These are phyloP conservation scores for Pseudomyrmex sp. DNA, from an alignment of 1,140 invertebrate genomes.

Conservation along the genomic window DNA sequence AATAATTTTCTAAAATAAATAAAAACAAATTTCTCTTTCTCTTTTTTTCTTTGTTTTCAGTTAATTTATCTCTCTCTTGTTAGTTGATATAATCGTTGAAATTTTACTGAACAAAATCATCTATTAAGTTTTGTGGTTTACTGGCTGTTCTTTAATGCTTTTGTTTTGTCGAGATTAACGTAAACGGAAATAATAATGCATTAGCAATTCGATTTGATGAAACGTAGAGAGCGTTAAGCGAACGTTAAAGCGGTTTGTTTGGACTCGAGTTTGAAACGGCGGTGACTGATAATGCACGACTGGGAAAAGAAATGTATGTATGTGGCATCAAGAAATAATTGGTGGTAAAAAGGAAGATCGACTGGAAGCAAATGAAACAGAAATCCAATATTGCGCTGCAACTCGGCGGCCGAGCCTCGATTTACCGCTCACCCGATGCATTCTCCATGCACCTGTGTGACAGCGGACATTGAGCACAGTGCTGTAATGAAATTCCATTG, in stretches of 20 bases:
- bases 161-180: neutral
- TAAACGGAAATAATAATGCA: neutral
- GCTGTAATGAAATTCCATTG: constrained; percentile 71
- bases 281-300: constrained; percentile 11
- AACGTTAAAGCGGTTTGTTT: constrained; percentile 11
- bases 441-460: constrained; percentile 66
- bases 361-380: constrained; percentile 55
- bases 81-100: no score
- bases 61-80: no score
- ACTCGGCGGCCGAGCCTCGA: constrained; percentile 38
- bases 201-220: constrained; percentile 11
- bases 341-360: constrained; percentile 18
- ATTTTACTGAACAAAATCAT: no score
- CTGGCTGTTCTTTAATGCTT: neutral
- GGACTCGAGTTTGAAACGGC: neutral
- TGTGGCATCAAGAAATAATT: constrained; percentile 47
- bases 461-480: constrained; percentile 57
- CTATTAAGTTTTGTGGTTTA: neutral
- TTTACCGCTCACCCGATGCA: constrained; percentile 61
- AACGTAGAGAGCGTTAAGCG: neutral
- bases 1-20: no score
- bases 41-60: no score
- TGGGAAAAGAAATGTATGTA: constrained; percentile 7
- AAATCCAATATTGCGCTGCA: constrained; percentile 61
- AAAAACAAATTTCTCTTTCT: no score